Evolutionary conservation across 2,888 invertebrate genomes (phyloP), one percentile per base, ranked within the genome.

Genomic region (Schizotus pectinicornis): DNA sequence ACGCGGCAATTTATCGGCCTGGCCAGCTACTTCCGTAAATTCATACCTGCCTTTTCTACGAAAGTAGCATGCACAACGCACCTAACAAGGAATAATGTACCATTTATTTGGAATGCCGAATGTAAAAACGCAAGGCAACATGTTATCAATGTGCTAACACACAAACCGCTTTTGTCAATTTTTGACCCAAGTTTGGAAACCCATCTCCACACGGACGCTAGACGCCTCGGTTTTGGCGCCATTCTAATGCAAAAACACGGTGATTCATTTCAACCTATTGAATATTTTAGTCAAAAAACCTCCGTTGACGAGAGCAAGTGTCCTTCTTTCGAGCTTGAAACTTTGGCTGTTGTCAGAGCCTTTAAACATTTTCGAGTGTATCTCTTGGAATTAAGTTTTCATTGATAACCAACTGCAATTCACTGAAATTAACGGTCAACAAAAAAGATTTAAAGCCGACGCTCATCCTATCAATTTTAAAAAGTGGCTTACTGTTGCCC

Each of bases 11-110:
- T n/a, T n/a, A 74, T 3, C 50, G 69, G 39, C 67, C 46, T 77
- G 1, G 69, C 74, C 0, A 61, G 62, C 0, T 76, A 68, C 50
- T 74, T 74, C 35, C 48, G 73, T 2, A 73, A 70, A 51, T 76
- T 69, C 45, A 64, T 74, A 1, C 60, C 52, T 58, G 69, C 58
- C 12, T 74, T 72, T 54, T 62, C 70, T 8, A 43, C 55, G 0
- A 49, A 62, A 5, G 65, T 67, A 1, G 14, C 45, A 7, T 66
- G 68, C 9, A 45, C 71, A 37, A 72, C 56, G 32, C 49, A 60
- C 39, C 36, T 62, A 22, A 54, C 52, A 6, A 50, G 46, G 41
- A 32, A 34, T 6, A 54, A 59, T n/a, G 48, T 42, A 35, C 42
- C 48, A 34, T 64, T 49, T 33, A 13, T 35, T 0, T 64, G 63